Evolutionary conservation across 2,888 invertebrate genomes (phyloP), one percentile per base, ranked within the genome.

Genomic region (Suillia variegata): DNA sequence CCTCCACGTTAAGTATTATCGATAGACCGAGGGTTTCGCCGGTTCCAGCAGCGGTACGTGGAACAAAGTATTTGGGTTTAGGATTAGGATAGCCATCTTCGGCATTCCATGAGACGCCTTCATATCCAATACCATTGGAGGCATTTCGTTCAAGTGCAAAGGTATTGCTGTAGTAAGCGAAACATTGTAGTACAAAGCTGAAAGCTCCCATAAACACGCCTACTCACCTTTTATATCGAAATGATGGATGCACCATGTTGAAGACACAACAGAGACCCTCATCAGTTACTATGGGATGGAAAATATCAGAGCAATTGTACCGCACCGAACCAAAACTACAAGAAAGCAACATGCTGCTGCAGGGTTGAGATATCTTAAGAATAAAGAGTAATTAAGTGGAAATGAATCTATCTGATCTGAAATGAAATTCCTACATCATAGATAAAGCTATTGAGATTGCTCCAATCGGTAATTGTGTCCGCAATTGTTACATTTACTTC

Each of bases 181-280:
- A n/a, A n/a, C n/a, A n/a, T n/a, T n/a, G n/a, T n/a, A n/a, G n/a
- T n/a, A n/a, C n/a, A n/a, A n/a, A n/a, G n/a, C n/a, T n/a, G n/a
- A n/a, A n/a, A n/a, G n/a, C n/a, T n/a, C n/a, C n/a, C n/a, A n/a
- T n/a, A n/a, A n/a, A n/a, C n/a, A n/a, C n/a, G n/a, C n/a, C n/a
- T n/a, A n/a, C n/a, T n/a, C n/a, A n/a, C n/a, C n/a, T n/a, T n/a
- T n/a, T n/a, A n/a, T n/a, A n/a, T n/a, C n/a, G n/a, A 58, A 65
- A 70, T n/a, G 58, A 56, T 1, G 86, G 83, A 59, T 90, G 88
- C 0, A 92, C 86, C 57, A 87, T 85, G 75, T 93, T 93, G 76
- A 93, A 93, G 5, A 89, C 88, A 78, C 92, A 93, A 74, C 93
- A 93, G 3, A 91, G 84, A 0, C 93, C 93, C 76, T 92, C 92